phyloP scores from a whole-genome alignment of 2,888 invertebrate species.

The Erebia palarica region DNA sequence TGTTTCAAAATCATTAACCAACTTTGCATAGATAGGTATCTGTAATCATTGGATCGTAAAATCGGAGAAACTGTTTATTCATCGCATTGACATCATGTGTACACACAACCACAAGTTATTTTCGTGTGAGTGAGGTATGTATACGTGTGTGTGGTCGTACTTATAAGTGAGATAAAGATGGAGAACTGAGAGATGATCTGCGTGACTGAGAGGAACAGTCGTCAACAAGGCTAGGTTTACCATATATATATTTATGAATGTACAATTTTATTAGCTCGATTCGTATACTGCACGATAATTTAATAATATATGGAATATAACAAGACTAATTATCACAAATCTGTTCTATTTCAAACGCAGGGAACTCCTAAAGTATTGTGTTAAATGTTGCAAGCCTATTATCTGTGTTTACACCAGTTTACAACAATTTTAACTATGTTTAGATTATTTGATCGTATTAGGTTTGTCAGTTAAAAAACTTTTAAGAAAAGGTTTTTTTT shows the following conservation, averaged over 20 bases:
- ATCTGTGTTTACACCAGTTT: no score
- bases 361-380: neutral
- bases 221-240: conserved; percentile 78
- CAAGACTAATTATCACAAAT: conserved; percentile 25
- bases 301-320: conserved; percentile 73
- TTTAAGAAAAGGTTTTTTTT: conserved; percentile 30
- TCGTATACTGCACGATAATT: conserved; percentile 75
- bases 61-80: conserved; percentile 80
- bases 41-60: conserved; percentile 78
- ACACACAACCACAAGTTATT: conserved; percentile 50
- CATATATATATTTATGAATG: conserved; percentile 75
- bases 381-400: conserved; percentile 3
- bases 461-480: neutral
- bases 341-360: conserved; percentile 48
- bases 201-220: conserved; percentile 64
- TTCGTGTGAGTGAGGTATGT: conserved; percentile 45
- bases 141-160: conserved; percentile 54
- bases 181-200: conserved; percentile 54
- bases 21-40: conserved; percentile 77
- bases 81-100: conserved; percentile 69
- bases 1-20: conserved; percentile 69
- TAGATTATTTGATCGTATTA: no score
- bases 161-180: conserved; percentile 75
- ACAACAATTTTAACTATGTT: conserved; percentile 24
- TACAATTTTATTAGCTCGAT: conserved; percentile 79